These are phyloP conservation scores for Artemia sp. DNA, from an alignment of 2,888 invertebrate species.

Conservation along the genomic window DNA sequence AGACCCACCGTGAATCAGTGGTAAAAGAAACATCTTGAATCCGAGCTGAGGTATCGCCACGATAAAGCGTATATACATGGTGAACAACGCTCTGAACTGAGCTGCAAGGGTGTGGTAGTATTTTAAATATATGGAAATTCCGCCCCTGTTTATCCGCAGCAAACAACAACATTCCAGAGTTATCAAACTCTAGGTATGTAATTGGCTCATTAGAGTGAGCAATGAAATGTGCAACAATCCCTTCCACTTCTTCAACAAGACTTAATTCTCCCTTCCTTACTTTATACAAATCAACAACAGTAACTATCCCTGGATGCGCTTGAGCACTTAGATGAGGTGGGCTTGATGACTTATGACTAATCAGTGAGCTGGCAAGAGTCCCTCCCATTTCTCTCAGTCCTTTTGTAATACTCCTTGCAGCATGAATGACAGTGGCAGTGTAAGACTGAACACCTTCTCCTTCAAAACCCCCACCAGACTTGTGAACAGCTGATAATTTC, in stretches of 20 bases:
- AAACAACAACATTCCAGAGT: conserved; percentile 68
- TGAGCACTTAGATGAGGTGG: conserved; percentile 21
- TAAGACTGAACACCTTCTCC: conserved; percentile 56
- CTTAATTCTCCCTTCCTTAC: conserved; percentile 41
- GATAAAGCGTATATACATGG: conserved; percentile 80
- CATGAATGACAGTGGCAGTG: conserved; percentile 81
- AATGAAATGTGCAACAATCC: conserved; percentile 67
- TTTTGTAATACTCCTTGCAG: conserved; percentile 81
- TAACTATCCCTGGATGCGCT: conserved; percentile 68
- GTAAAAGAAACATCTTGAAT: conserved; percentile 76
- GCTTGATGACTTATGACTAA: conserved; percentile 38
- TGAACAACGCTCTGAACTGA: conserved; percentile 73
- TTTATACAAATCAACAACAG: conserved; percentile 55
- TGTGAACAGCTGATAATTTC: conserved; percentile 54
- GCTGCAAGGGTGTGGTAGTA: conserved; percentile 80
- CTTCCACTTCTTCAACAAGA: conserved; percentile 47
- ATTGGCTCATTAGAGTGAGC: conserved; percentile 66
- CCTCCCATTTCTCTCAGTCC: conserved; percentile 76
- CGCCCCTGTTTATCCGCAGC: conserved; percentile 84
- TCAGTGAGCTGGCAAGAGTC: conserved; percentile 73
- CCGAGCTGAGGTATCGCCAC: conserved; percentile 90
- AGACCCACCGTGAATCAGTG: conserved; percentile 87
- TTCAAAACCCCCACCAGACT: conserved; percentile 48
- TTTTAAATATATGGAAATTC: conserved; percentile 85
- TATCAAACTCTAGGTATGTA: conserved; percentile 74